Evolutionary conservation across 1,140 invertebrate genomes (phyloP), one percentile per base, ranked within the genome.

Genomic region (Pectinophora gossypiella): DNA sequence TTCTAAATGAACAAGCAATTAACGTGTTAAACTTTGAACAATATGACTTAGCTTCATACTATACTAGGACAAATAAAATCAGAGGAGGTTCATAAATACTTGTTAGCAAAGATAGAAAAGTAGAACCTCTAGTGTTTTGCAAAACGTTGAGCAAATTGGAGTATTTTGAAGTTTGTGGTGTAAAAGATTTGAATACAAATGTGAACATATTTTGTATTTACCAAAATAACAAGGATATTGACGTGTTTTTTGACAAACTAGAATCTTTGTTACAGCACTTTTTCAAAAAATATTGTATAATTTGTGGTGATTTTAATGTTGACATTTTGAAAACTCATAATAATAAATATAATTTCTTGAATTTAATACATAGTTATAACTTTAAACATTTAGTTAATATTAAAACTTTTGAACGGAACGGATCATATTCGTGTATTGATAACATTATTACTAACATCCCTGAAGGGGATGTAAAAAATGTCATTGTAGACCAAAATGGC

Each of bases 361-460:
- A 48, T 36, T 12, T 54, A 35, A n/a, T 54, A 20, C 6, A 54
- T 13, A 35, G 53, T 35, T 55, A 49, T 40, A 49, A 49, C 15
- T 55, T 45, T 36, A 49, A 27, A 23, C 35, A 40, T 43, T 43
- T 54, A n/a, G 7, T 47, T 27, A 15, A 47, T 10, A 22, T 18
- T 3, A 21, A 42, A 9, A 55, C 48, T 1, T 50, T 43, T 19
- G 44, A 7, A 15, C 12, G 48, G 3, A 32, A 23, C 21, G 23
- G 35, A 15, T 12, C 40, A 12, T 19, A 56, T 13, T 56, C 54
- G 12, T 27, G 48, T n/a, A 27, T 56, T 13, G 54, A 56, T 18
- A 56, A 56, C 18, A 44, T 56, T 19, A 7, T 56, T n/a, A 56
- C 48, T n/a, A 56, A 56, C 36, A 10, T 56, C 2, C 35, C 27